These are phyloP conservation scores for Euplagia quadripunctaria DNA, from an alignment of 2,888 invertebrate genomes.

Conservation along the genomic window DNA sequence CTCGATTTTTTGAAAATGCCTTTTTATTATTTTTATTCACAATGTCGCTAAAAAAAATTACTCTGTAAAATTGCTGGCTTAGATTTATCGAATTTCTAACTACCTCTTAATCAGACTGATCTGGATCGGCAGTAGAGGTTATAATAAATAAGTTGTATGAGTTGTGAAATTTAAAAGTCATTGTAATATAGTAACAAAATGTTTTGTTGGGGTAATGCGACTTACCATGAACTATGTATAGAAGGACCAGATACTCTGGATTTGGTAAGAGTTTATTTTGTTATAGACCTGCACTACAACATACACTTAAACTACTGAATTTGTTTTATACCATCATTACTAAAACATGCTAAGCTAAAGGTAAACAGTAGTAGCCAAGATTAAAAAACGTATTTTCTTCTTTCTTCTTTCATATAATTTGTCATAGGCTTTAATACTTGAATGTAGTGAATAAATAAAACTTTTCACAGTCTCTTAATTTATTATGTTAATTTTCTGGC, in stretches of 20 bases:
- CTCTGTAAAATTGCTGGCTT: constrained; percentile 51
- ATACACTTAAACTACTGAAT: background rate
- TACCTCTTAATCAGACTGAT: constrained; percentile 63
- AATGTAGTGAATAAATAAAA: background rate
- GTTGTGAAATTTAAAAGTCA: constrained; percentile 58
- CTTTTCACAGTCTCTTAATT: background rate
- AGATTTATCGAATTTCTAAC: constrained; percentile 40
- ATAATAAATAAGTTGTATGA: constrained; percentile 41
- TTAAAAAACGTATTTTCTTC: too few species aligned
- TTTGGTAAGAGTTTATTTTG: constrained; percentile 67
- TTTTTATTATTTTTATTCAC: constrained; percentile 63
- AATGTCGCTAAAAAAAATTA: constrained; percentile 64
- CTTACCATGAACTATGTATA: constrained; percentile 82
- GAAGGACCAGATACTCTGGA: constrained; percentile 73
- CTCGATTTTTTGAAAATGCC: constrained; percentile 74
- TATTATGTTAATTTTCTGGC: background rate
- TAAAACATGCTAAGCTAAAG: background rate
- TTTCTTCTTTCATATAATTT: background rate
- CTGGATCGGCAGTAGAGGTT: constrained; percentile 66
- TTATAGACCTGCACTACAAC: constrained; percentile 20
- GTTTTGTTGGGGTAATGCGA: constrained; percentile 86
- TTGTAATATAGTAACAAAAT: constrained; percentile 64
- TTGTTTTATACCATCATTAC: background rate
- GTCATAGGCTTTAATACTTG: background rate
- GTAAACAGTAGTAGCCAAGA: background rate